Evolutionary conservation across 2,888 invertebrate species (phyloP), one percentile per base, ranked within the genome.

Genomic region (Drosophila mettleri): DNA sequence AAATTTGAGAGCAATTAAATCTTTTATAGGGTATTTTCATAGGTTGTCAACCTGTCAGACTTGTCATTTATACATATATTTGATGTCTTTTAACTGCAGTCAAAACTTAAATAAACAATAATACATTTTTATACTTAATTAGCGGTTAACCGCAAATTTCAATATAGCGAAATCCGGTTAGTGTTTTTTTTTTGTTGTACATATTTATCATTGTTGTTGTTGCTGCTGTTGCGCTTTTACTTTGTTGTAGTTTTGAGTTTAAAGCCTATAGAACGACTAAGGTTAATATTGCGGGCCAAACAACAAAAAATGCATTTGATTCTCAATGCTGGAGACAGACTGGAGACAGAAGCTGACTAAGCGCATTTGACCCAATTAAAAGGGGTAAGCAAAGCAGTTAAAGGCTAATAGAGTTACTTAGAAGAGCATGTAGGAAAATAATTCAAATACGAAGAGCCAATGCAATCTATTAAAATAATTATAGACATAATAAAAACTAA

Each of bases 71-170:
- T 38, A 10, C 10, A 24, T 24, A 14, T 38, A 27, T 49, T 52
- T 67, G 46, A 51, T 68, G 45, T 54, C 46, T 60, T 39, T 41
- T 52, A 65, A 38, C 57, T 52, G 46, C 55, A 68, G 59, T 54
- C 76, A 68, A 71, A 71, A 74, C 54, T 55, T 61, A 67, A 60
- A 64, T 57, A 74, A 74, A 68, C 69, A 83, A 84, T 67, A 84
- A 70, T 62, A 67, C 69, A 68, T 75, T 70, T 80, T 77, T 62
- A 75, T 89, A 82, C 80, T 78, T 88, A 90, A 90, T 90, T 90
- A 89, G 90, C 63, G 90, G 90, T 90, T 87, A 89, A 86, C 90
- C 90, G 72, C 89, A 88, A 84, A 75, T 78, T 82, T 77, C 77
- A 84, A 84, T 83, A 81, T 52, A 66, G 65, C 69, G 61, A 74